These are phyloP conservation scores for Nannobrachium achirus DNA, from an alignment of 2,113 vertebrate species.

Conservation along the genomic window DNA sequence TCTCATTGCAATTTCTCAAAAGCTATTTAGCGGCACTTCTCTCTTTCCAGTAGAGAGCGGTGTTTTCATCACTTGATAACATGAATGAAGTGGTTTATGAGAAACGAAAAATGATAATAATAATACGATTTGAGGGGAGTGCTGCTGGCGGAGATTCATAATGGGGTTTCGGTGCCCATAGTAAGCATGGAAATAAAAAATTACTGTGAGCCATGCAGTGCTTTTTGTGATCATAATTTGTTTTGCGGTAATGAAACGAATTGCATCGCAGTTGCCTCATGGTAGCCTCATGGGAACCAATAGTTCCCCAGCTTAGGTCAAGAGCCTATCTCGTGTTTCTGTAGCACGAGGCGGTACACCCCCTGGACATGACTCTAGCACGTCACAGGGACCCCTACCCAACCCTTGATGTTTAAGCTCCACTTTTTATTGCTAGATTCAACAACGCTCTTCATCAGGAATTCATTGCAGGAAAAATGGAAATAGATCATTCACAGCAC, in stretches of 20 bases:
- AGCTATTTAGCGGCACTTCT: constrained; percentile 34
- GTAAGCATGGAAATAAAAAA: neutral
- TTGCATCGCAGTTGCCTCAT: no score
- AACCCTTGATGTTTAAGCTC: no score
- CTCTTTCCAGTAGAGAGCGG: neutral
- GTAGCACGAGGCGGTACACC: no score
- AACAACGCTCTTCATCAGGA: no score
- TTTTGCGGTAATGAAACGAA: neutral
- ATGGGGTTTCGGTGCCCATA: neutral
- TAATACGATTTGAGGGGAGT: constrained; percentile 37
- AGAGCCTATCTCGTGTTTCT: no score
- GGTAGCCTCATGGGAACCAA: no score
- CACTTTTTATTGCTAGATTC: no score
- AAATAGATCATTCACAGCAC: no score
- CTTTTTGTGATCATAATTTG: neutral
- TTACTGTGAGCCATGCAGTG: neutral
- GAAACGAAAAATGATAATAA: constrained; percentile 19
- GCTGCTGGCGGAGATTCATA: constrained; percentile 10
- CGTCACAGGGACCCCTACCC: neutral
- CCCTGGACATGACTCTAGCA: neutral
- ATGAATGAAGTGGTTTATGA: constrained; percentile 24
- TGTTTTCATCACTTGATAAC: constrained; percentile 15
- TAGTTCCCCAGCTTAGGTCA: no score
- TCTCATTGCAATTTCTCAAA: constrained; percentile 46
- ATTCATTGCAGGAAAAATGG: no score